Conservation (phyloP, 1,140 invertebrate species). For the Pachyrhynchus sulphureomaculatus region DNA sequence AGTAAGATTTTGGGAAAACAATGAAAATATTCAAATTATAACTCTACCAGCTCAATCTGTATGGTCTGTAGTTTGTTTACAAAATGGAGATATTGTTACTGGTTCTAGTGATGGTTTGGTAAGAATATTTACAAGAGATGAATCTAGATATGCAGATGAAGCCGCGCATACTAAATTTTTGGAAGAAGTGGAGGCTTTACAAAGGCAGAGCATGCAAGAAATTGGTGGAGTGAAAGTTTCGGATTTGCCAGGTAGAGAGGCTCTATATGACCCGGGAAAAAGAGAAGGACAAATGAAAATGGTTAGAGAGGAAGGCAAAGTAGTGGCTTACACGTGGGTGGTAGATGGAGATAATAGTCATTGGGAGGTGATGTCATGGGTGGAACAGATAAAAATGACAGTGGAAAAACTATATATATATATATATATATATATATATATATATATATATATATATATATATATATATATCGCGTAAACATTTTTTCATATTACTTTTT, state of each 20-base stretch:
- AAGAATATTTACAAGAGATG: slow-evolving; percentile 78
- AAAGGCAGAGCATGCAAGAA: slow-evolving; percentile 61
- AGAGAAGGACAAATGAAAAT: slow-evolving; percentile 85
- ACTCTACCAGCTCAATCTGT: slow-evolving; percentile 81
- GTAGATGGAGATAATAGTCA: slow-evolving; percentile 57
- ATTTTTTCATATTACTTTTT: too few relatives aligned
- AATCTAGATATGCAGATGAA: slow-evolving; percentile 66
- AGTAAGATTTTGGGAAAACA: slow-evolving; percentile 78
- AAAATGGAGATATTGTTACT: slow-evolving; percentile 88
- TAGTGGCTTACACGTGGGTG: slow-evolving; percentile 81
- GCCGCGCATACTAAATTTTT: slow-evolving; percentile 67
- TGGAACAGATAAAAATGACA: slow-evolving; percentile 64
- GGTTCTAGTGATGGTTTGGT: slow-evolving; percentile 86
- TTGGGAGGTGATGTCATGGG: slow-evolving; percentile 93
- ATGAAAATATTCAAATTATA: slow-evolving; percentile 69
- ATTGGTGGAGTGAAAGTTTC: slow-evolving; percentile 82
- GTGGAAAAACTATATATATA: slow-evolving; percentile 74
- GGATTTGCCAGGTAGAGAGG: slow-evolving; percentile 78
- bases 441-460: too few relatives aligned
- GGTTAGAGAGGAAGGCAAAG: slow-evolving; percentile 65
- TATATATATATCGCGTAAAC: too few relatives aligned
- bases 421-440: too few relatives aligned
- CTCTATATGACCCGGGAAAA: slow-evolving; percentile 74
- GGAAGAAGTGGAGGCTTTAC: slow-evolving; percentile 65
- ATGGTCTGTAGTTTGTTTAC: slow-evolving; percentile 80